Percentiles rank a stretch among this genome's conserved stretches.
These are phyloP conservation scores for Drosophila kanapiae DNA, from an alignment of 1,140 invertebrate species.

Conservation along the genomic window DNA sequence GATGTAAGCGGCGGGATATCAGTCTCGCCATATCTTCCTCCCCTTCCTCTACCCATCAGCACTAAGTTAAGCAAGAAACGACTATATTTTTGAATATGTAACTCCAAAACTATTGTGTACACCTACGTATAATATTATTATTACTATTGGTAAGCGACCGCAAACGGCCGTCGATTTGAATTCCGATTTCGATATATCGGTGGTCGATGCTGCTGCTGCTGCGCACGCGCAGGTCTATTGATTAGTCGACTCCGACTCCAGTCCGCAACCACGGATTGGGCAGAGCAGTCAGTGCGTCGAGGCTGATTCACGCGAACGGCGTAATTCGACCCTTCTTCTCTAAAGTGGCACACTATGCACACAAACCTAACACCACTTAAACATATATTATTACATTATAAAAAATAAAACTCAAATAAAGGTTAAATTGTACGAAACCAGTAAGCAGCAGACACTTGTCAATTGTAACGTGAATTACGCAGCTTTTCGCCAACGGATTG, in stretches of 20 bases:
- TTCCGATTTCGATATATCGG: constrained; percentile 57
- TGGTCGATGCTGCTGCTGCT: constrained; percentile 30
- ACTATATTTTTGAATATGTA: constrained; percentile 69
- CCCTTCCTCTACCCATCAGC: constrained; percentile 31
- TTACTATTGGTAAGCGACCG: constrained; percentile 27
- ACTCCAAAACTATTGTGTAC: constrained; percentile 35
- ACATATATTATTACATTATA: constrained; percentile 56
- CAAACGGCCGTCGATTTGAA: constrained; percentile 48
- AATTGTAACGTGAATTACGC: constrained; percentile 29
- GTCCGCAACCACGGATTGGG: constrained; percentile 27
- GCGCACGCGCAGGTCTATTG: constrained; percentile 74
- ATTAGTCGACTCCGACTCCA: constrained; percentile 51
- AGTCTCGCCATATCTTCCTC: neutral
- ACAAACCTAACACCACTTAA: constrained; percentile 52
- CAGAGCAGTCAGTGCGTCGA: constrained; percentile 62
- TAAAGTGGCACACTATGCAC: constrained; percentile 57
- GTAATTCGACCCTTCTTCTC: constrained; percentile 59
- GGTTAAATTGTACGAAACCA: constrained; percentile 54
- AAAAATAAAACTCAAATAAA: constrained; percentile 62
- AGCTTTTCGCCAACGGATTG: constrained; percentile 6
- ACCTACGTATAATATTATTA: constrained; percentile 25
- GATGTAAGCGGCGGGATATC: constrained; percentile 88
- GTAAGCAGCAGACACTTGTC: constrained; percentile 11
- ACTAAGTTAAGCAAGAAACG: constrained; percentile 65
- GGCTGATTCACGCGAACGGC: constrained; percentile 69